Evolutionary conservation across 2,797 vertebrate genomes (phyloP), one percentile per base, ranked within the genome.

Genomic region (Brachyalestes nurse): DNA sequence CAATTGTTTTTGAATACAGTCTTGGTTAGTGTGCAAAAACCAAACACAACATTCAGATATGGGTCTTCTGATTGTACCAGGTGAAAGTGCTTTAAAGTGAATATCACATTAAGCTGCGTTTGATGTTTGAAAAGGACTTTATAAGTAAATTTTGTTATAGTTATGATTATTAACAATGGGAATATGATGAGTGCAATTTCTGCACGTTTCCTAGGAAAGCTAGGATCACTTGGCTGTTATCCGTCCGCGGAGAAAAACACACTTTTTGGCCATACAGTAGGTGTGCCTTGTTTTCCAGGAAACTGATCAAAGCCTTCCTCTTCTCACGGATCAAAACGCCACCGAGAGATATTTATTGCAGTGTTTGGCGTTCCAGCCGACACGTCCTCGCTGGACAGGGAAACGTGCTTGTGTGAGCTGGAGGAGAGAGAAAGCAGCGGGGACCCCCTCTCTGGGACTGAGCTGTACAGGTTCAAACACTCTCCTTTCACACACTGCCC

Each of bases 231-330:
- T 47, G n/a, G 53, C 38, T 70, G 70, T 74, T 78, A 81, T 78
- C 75, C 74, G 28, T 72, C 23, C 38, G 2, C 34, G 12, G 82
- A 72, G 75, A 62, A 76, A 82, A 82, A 92, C 90, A 90, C 90
- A 89, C 86, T 89, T 74, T 78, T 67, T 83, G 79, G 69, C 81
- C 75, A 72, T 84, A 66, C 75, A 73, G 75, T 78, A 73, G 76
- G 81, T 89, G 67, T 57, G 74, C 87, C 80, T 79, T 82, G 86
- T 85, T 79, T 89, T 90, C 82, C 88, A 88, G 90, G 90, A 92
- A 90, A 80, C 77, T 64, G 88, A 92, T 92, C 89, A 93, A 91
- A 92, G 92, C 87, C 75, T 87, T 87, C 93, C 91, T 90, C 83
- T 88, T 84, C 87, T 91, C 87, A 85, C 82, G 83, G 87, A 91